These are phyloP conservation scores for Rhynchonema sp. DNA, from an alignment of 2,888 invertebrate species.

Conservation along the genomic window DNA sequence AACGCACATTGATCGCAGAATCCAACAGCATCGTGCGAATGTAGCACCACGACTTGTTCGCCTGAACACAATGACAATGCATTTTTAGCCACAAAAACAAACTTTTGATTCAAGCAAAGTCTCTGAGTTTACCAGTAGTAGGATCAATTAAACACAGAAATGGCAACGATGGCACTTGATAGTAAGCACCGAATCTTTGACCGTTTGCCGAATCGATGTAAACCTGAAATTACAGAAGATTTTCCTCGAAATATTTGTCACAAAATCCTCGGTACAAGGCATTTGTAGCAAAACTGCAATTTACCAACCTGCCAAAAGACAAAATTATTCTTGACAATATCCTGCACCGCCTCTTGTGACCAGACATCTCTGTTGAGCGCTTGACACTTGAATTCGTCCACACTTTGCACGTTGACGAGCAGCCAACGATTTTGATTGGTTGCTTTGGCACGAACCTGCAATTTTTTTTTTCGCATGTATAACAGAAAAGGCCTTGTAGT, in stretches of 20 bases:
- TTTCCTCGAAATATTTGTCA: too few species aligned
- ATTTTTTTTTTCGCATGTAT: background rate
- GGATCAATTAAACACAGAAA: slow-evolving; percentile 48
- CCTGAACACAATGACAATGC: slow-evolving; percentile 1
- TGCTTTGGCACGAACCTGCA: slow-evolving; percentile 40
- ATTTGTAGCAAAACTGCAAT: too few species aligned
- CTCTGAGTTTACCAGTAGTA: slow-evolving; percentile 44
- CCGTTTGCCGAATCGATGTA: slow-evolving; percentile 42
- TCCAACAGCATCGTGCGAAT: background rate
- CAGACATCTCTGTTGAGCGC: slow-evolving; percentile 44
- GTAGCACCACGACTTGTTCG: background rate
- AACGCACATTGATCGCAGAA: background rate
- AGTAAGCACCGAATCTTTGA: slow-evolving; percentile 44
- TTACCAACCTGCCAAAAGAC: slow-evolving; percentile 50
- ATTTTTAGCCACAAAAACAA: background rate
- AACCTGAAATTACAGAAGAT: too few species aligned
- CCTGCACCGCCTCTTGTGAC: slow-evolving; percentile 43
- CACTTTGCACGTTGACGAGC: slow-evolving; percentile 49
- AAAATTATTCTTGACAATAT: slow-evolving; percentile 44
- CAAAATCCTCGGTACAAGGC: too few species aligned
- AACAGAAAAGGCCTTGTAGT: background rate
- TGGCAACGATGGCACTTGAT: slow-evolving; percentile 43
- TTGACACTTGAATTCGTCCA: slow-evolving; percentile 48
- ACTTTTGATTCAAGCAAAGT: background rate
- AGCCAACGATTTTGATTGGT: slow-evolving; percentile 44